Conservation (phyloP, 2,113 vertebrate genomes). For the Phainopepla nitens region DNA sequence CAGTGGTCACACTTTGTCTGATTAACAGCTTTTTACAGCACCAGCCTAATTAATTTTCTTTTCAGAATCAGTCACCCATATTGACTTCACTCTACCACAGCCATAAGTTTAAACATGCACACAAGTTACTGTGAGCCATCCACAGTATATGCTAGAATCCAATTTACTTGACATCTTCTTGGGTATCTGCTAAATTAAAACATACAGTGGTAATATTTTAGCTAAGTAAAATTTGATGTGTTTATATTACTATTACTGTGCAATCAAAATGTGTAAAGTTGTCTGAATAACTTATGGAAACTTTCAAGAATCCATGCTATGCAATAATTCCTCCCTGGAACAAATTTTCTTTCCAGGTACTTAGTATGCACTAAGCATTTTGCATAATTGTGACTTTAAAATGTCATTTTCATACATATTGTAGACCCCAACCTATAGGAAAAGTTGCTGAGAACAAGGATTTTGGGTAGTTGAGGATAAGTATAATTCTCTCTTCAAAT, state of each 20-base stretch:
- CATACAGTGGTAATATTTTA: background rate
- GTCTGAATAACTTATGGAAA: background rate
- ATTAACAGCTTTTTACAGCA: background rate
- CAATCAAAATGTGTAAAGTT: background rate
- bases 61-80: background rate
- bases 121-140: background rate
- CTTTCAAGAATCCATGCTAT: background rate
- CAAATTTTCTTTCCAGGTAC: background rate
- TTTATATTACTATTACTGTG: background rate
- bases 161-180: background rate
- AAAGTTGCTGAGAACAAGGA: background rate
- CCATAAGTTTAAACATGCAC: background rate
- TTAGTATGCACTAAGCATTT: background rate
- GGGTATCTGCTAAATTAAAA: background rate
- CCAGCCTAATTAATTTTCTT: background rate
- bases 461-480: background rate
- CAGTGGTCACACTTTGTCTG: background rate
- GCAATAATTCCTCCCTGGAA: background rate
- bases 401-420: background rate
- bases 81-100: background rate
- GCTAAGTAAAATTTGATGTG: background rate
- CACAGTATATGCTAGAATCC: background rate
- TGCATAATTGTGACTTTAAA: background rate
- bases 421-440: background rate
- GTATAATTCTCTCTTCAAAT: background rate